Conservation (phyloP, 2,888 invertebrate species). For the Heliconius hortense region DNA sequence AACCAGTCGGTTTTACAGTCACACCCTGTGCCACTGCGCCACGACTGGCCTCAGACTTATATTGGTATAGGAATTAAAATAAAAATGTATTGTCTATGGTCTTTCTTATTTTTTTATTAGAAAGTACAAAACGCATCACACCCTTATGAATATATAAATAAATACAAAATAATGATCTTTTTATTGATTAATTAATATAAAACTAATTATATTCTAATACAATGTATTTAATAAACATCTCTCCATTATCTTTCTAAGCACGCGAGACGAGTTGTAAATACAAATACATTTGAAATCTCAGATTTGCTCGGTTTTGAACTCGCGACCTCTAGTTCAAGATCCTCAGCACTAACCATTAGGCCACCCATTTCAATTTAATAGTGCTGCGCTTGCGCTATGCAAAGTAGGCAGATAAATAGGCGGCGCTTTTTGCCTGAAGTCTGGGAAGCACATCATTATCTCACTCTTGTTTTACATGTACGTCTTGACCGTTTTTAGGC, state of each 20-base stretch:
- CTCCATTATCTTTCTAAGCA: neutral
- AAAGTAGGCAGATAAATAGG: slow-evolving; percentile 26
- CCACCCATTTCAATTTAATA: slow-evolving; percentile 28
- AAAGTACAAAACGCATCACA: no score
- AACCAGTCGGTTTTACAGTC: no score
- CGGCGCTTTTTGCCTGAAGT: slow-evolving; percentile 56
- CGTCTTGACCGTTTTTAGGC: slow-evolving; percentile 65
- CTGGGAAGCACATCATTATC: slow-evolving; percentile 61
- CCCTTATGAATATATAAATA: no score
- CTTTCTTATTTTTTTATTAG: no score
- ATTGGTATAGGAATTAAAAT: no score
- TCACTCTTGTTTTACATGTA: slow-evolving; percentile 76
- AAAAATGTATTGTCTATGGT: no score
- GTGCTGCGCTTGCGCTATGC: slow-evolving; percentile 22
- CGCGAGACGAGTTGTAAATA: slow-evolving; percentile 12
- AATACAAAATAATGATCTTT: neutral
- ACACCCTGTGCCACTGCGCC: no score
- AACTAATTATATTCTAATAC: neutral
- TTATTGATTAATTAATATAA: neutral
- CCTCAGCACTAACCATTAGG: slow-evolving; percentile 16
- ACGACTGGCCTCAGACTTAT: no score
- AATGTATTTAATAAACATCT: neutral
- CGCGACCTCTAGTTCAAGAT: slow-evolving; percentile 18
- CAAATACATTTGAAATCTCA: slow-evolving; percentile 19
- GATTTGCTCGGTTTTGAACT: slow-evolving; percentile 18